Conservation (phyloP, 2,888 invertebrate genomes). For the Parapristionchus giblindavisi region DNA sequence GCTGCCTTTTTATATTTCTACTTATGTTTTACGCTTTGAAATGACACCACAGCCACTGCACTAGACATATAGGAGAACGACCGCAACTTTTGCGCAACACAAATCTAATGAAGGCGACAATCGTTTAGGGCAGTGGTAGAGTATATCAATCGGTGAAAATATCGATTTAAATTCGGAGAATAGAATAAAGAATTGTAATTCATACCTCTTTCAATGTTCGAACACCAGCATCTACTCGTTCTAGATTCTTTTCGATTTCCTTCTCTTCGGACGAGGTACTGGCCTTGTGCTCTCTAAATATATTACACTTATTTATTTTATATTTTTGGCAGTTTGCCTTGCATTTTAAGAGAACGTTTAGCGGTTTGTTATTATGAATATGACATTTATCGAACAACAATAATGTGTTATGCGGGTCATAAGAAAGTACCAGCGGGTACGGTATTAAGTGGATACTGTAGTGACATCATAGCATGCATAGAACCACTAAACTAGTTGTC, state of each 20-base stretch:
- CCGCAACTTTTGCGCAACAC: no score
- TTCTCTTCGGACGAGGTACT: neutral
- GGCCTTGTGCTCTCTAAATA: neutral
- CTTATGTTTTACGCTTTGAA: no score
- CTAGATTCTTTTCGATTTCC: conserved; percentile 30
- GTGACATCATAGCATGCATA: no score
- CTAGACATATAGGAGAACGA: no score
- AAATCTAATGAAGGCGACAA: no score
- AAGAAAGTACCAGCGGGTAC: neutral
- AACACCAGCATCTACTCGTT: conserved; percentile 29
- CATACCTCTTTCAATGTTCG: conserved; percentile 30
- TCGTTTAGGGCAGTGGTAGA: no score
- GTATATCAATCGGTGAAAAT: no score
- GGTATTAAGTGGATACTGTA: no score
- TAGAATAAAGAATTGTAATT: neutral
- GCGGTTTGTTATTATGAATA: neutral
- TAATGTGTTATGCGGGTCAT: neutral
- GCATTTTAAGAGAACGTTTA: neutral
- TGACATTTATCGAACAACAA: neutral
- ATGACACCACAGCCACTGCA: no score
- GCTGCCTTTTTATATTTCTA: no score
- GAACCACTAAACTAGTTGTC: no score
- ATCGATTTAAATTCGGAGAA: no score
- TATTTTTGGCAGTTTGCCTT: neutral
- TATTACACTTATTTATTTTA: neutral